A percentile compares a stretch with the other conserved stretches of the same genome.
Conservation (phyloP, 1,140 invertebrate genomes). For the Anastrepha obliqua region DNA sequence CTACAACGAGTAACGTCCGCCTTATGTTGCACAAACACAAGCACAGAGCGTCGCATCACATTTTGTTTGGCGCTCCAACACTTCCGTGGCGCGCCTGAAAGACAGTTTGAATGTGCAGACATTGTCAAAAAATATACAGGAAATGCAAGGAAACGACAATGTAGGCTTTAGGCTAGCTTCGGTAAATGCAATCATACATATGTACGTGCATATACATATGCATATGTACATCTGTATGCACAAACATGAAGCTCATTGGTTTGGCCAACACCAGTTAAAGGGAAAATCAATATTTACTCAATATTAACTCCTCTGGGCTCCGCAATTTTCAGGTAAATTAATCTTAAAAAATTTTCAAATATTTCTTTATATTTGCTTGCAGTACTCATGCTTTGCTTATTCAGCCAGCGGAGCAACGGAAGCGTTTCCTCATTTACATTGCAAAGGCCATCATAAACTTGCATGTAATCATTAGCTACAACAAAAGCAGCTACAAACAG, state of each 20-base stretch:
- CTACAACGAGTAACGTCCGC: not conserved
- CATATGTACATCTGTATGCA: not conserved
- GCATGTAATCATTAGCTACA: slow-evolving; percentile 12
- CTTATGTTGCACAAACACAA: not conserved
- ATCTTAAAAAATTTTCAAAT: not conserved
- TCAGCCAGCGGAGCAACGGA: not conserved
- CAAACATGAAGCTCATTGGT: not conserved
- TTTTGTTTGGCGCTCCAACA: not conserved
- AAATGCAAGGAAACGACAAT: slow-evolving; percentile 25
- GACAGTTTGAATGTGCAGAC: not conserved
- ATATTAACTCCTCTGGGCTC: not conserved
- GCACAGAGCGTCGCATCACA: not conserved
- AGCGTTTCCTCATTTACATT: slow-evolving; percentile 42
- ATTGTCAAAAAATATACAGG: slow-evolving; percentile 50
- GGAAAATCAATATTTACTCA: slow-evolving; percentile 19
- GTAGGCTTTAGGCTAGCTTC: slow-evolving; percentile 8
- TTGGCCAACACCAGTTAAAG: not conserved
- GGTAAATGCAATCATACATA: not conserved
- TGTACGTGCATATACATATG: not conserved
- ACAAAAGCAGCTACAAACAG: slow-evolving; percentile 6
- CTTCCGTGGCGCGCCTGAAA: slow-evolving; percentile 38
- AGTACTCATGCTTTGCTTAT: not conserved
- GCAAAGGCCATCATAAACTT: slow-evolving; percentile 5
- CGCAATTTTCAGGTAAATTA: slow-evolving; percentile 36
- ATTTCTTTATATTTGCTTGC: not conserved